Conservation (phyloP, 2,113 vertebrate species). For the Bolborhynchus lineola region DNA sequence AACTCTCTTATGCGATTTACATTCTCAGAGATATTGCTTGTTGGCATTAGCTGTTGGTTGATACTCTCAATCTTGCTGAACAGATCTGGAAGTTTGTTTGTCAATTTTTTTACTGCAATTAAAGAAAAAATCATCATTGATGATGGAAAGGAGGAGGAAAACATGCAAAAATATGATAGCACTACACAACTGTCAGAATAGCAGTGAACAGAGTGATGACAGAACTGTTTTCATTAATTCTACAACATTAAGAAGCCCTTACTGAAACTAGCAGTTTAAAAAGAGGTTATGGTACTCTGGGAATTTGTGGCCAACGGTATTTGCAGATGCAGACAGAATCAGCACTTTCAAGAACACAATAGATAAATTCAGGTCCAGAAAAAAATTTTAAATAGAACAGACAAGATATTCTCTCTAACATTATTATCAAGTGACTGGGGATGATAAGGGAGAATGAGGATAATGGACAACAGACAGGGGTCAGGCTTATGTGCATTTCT, state of each 20-base stretch:
- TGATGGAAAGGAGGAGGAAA: not conserved
- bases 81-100: constrained; percentile 85
- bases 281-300: not conserved
- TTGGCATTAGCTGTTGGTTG: constrained; percentile 78
- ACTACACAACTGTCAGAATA: not conserved
- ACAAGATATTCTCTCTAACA: not conserved
- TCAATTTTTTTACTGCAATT: constrained; percentile 83
- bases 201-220: not conserved
- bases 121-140: not conserved
- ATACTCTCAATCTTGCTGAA: constrained; percentile 86
- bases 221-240: not conserved
- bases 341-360: not conserved
- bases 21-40: constrained; percentile 87
- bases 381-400: not conserved
- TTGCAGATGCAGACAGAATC: not conserved
- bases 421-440: not conserved
- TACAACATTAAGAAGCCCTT: not conserved
- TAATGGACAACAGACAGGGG: not conserved
- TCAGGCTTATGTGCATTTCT: not conserved
- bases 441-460: not conserved
- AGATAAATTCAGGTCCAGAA: not conserved
- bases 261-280: not conserved
- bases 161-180: not conserved
- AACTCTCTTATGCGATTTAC: constrained; percentile 90
- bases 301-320: not conserved